Evolutionary conservation across 2,888 invertebrate species (phyloP).

Genomic region (Andrena chrysosceles): DNA sequence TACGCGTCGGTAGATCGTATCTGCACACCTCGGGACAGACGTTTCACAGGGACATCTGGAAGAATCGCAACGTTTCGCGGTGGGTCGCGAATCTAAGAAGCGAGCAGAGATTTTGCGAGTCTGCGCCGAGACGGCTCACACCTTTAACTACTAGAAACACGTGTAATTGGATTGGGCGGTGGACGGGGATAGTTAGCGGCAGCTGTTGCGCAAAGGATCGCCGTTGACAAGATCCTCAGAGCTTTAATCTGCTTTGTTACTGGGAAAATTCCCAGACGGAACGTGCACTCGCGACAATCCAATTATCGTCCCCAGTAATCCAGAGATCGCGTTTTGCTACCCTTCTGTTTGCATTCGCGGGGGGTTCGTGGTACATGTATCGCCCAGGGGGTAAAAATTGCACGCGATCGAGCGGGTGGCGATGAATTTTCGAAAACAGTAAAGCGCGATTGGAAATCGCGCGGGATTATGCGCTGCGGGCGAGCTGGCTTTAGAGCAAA

Average conservation of each 20-base stretch:
- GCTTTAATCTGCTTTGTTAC: constrained; percentile 64
- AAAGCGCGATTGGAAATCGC: constrained; percentile 32
- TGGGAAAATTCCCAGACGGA: constrained; percentile 33
- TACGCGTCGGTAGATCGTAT: no score
- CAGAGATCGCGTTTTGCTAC: not conserved
- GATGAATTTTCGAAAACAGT: constrained; percentile 15
- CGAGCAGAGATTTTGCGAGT: constrained; percentile 42
- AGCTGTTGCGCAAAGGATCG: constrained; percentile 57
- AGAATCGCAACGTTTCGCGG: not conserved
- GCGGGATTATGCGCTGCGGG: constrained; percentile 5
- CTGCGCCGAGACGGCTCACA: constrained; percentile 64
- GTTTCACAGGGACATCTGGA: no score
- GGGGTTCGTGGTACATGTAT: not conserved
- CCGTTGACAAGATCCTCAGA: constrained; percentile 44
- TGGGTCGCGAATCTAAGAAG: not conserved
- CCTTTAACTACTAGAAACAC: constrained; percentile 65
- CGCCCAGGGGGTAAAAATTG: constrained; percentile 14
- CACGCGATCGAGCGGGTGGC: not conserved
- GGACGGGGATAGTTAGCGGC: constrained; percentile 64
- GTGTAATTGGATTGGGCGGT: constrained; percentile 65
- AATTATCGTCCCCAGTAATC: constrained; percentile 26
- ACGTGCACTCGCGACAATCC: not conserved
- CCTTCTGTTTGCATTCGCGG: not conserved
- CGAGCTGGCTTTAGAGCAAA: not conserved
- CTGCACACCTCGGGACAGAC: no score